Percentiles rank a stretch among this genome's conserved stretches.
Conservation (phyloP, 2,888 invertebrate species). For the Dorcus parallelipipedus region DNA sequence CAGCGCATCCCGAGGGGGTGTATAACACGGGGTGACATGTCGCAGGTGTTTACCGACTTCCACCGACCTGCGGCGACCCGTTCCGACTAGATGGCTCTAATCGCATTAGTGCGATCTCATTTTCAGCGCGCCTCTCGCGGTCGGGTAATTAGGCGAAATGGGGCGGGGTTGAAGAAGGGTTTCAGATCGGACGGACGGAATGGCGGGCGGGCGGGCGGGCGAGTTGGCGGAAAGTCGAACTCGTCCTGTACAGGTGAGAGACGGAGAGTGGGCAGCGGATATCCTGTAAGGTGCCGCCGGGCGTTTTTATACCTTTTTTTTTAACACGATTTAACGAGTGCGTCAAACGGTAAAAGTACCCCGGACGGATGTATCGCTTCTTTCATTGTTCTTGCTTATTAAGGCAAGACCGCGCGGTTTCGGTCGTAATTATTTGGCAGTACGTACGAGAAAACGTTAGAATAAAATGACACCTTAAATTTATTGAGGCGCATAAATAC, state of each 20-base stretch:
- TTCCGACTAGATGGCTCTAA: constrained; percentile 30
- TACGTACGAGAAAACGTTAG: no score
- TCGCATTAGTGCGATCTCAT: constrained; percentile 44
- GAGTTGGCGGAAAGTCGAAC: constrained; percentile 1
- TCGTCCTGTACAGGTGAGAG: constrained; percentile 20
- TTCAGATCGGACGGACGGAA: background rate
- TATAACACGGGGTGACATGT: constrained; percentile 44
- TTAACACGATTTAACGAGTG: background rate
- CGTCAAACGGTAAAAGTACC: background rate
- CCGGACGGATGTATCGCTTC: no score
- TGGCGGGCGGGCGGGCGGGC: background rate
- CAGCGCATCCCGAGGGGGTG: constrained; percentile 39
- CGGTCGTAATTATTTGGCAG: no score
- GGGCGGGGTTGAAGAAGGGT: background rate
- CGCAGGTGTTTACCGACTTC: constrained; percentile 41
- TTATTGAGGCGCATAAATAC: no score
- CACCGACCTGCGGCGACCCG: constrained; percentile 11
- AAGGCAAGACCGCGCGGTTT: no score
- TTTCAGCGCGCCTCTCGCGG: constrained; percentile 37
- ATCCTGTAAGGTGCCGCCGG: constrained; percentile 22
- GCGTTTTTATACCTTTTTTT: constrained; percentile 9
- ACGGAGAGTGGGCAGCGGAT: constrained; percentile 21
- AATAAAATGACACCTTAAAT: no score
- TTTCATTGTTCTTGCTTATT: no score
- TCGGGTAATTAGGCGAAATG: constrained; percentile 33